Base-by-base conservation (phyloP, 1,140 invertebrate genomes). In the Globodera ellingtonae region DNA sequence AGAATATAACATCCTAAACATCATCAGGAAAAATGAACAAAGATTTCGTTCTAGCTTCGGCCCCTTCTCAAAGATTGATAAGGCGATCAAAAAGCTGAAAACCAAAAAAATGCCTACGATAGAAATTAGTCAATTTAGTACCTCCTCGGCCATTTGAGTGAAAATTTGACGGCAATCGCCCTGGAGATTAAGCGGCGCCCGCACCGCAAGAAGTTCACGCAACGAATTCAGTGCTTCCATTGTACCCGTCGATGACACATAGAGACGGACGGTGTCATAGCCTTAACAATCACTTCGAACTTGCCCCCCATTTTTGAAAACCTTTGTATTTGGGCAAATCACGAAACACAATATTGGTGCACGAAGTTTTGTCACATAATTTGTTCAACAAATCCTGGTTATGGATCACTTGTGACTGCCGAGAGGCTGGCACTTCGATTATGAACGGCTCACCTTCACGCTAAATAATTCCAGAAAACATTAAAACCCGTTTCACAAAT, bases 381-480 rank as follows among this genome's bases (percentile, higher is more conserved):
- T 59, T 65, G 71, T 82, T 77, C 3, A 83, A 6, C 24, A 85
- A 24, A 35, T 72, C 75, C 10, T 86, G 35, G 50, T 85, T 79
- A 44, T 79, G 56, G n/a, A 84, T 73, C 7, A 84, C 65, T 59
- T 77, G 73, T 6, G 72, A 35, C 24, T 70, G 77, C 21, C 67
- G 80, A 9, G 62, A 65, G 46, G 59, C 76, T 18, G 81, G 79
- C 59, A 84, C 59, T 80, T 84, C 83, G 62, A 84, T 83, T n/a
- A 86, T 72, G 75, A 84, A 84, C 9, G 83, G 83, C 7, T 86
- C 84, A 18, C 84, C 82, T n/a, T 82, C 82, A n/a, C 65, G 48
- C 62, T 72, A 69, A 59, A 18, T 18, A 15, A 62, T 18, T 13
- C 1, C 6, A 62, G n/a, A 62, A 18, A 18, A n/a, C 13, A 62